Base-by-base conservation (phyloP, 2,113 vertebrate genomes). In the Thermophis baileyi region DNA sequence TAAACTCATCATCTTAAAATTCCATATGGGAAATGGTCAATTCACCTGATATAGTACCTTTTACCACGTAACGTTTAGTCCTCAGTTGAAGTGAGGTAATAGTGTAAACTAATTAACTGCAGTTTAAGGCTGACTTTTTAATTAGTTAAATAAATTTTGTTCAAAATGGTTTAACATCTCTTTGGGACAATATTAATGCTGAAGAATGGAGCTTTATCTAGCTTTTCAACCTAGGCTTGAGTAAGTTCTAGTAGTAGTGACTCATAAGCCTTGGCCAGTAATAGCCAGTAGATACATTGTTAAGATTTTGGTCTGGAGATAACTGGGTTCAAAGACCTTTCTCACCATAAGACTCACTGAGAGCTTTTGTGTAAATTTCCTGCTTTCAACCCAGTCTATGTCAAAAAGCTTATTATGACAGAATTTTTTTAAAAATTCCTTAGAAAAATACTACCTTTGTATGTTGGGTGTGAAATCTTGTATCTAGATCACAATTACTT, bases 1-100 rank as follows among this genome's bases (percentile, higher is more conserved):
- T 98, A 98, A 98, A 97, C 96, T 98, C 96, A 97, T 98, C 98
- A 97, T 98, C 98, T 99, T 97, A 97, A 98, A 98, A 97, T 97
- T 97, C 96, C 97, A 97, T 96, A 97, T 96, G 95, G 96, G 95
- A 93, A 97, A 96, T 95, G 94, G 96, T 96, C 97, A 94, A 94
- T 96, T 98, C 97, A 98, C 98, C 98, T 98, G 98, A 98, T 94
- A 94, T 89, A 95, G 95, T 91, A 94, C 95, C 92, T 97, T 96
- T 96, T 95, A 96, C 95, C 40, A 92, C 91, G 4, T 95, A 94
- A 97, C 95, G 97, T 95, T 95, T 96, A 95, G 93, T 95, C 95
- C 95, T 97, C 69, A 55, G 69, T 30, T 97, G 90, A 97, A 97
- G 96, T 97, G 97, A 98, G 96, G 96, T 96, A 97, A 97, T 97